Conservation (phyloP, 2,888 invertebrate species). For the Nudaria mundana region DNA sequence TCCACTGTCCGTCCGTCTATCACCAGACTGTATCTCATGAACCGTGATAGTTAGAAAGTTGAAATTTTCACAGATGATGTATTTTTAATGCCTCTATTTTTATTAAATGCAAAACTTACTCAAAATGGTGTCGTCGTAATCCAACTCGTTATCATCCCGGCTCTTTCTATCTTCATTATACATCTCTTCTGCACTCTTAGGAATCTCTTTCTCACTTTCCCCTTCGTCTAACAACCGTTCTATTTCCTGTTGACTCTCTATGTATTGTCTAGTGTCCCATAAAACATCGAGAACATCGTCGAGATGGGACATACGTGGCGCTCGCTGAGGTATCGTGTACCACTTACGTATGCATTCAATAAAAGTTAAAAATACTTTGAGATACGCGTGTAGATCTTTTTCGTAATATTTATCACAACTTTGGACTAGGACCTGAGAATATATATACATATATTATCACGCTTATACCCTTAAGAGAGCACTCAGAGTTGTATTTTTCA, state of each 20-base stretch:
- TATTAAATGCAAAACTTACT: too few relatives aligned
- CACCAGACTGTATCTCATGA: too few relatives aligned
- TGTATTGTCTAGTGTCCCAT: slow-evolving; percentile 57
- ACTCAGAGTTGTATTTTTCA: too few relatives aligned
- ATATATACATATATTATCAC: too few relatives aligned
- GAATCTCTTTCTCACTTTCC: slow-evolving; percentile 52
- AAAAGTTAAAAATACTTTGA: slow-evolving; percentile 87
- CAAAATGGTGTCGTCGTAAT: slow-evolving; percentile 60
- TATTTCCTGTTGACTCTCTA: slow-evolving; percentile 51
- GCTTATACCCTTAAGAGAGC: too few relatives aligned
- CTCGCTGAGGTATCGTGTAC: slow-evolving; percentile 38
- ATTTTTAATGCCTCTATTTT: too few relatives aligned
- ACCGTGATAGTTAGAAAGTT: too few relatives aligned
- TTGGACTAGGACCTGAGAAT: slow-evolving; percentile 78
- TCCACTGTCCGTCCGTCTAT: too few relatives aligned
- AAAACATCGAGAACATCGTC: slow-evolving; percentile 46
- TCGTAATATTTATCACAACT: slow-evolving; percentile 82
- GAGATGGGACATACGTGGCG: not conserved
- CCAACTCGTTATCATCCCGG: slow-evolving; percentile 51
- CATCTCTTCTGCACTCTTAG: slow-evolving; percentile 74
- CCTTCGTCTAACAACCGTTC: slow-evolving; percentile 52
- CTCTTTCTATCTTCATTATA: slow-evolving; percentile 70
- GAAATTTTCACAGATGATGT: too few relatives aligned
- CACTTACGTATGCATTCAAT: slow-evolving; percentile 82
- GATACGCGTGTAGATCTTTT: slow-evolving; percentile 80